A percentile compares a stretch with the other conserved stretches of the same genome.
Conservation (phyloP, 2,113 vertebrate species). For the Pelecanoides urinatrix region DNA sequence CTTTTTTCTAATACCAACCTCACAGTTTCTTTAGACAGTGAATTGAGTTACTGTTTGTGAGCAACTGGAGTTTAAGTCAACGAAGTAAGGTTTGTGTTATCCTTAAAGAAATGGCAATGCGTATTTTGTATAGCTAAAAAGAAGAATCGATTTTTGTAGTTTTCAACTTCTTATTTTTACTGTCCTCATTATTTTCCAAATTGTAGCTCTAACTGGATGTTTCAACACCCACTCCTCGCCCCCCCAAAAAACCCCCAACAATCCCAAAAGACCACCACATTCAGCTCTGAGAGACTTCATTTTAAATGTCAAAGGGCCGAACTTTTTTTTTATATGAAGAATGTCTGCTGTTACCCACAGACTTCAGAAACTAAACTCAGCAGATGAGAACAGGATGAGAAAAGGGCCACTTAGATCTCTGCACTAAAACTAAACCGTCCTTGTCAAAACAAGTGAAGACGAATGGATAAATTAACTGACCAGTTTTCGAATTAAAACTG, state of each 20-base stretch:
- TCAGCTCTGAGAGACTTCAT: neutral
- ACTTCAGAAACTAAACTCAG: neutral
- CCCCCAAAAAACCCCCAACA: fast-evolving
- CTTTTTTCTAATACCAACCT: neutral
- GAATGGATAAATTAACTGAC: neutral
- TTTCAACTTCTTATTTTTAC: neutral
- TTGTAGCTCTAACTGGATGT: neutral
- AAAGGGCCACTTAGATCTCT: neutral
- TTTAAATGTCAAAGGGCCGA: neutral
- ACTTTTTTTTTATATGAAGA: neutral
- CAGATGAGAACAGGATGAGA: neutral
- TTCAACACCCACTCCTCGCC: neutral
- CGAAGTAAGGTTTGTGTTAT: neutral
- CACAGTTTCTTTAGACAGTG: neutral
- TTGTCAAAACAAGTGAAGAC: neutral
- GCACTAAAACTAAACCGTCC: neutral
- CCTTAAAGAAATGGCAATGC: neutral
- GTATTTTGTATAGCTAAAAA: neutral
- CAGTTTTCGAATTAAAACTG: neutral
- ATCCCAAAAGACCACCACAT: neutral
- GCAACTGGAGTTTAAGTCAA: neutral
- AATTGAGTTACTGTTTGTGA: neutral
- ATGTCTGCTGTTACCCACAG: neutral
- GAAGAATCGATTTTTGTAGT: neutral
- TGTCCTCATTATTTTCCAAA: neutral